These are phyloP conservation scores for Microctonus aethiopoides DNA, from an alignment of 2,888 invertebrate genomes.

Conservation along the genomic window DNA sequence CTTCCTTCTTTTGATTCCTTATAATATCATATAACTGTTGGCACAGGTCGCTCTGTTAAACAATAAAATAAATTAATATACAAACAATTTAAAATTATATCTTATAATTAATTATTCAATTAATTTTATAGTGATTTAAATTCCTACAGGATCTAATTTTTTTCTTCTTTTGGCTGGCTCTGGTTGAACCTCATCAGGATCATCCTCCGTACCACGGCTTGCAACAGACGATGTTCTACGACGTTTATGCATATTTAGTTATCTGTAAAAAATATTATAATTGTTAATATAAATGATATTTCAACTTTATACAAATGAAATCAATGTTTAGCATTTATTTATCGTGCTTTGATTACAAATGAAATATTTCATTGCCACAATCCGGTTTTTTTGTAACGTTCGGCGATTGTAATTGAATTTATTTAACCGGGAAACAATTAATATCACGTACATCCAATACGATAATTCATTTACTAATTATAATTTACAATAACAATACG, in stretches of 20 bases:
- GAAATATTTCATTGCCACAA: neutral
- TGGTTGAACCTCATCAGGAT: conserved; percentile 76
- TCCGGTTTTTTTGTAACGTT: neutral
- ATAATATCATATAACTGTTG: conserved; percentile 94
- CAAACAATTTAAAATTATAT: neutral
- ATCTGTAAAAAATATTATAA: conserved; percentile 35
- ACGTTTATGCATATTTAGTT: conserved; percentile 77
- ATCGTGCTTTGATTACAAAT: neutral
- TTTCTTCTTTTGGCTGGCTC: conserved; percentile 72
- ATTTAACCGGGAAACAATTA: neutral
- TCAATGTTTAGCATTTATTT: neutral
- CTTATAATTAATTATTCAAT: neutral
- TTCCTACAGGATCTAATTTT: conserved; percentile 80
- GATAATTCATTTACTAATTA: neutral
- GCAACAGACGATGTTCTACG: conserved; percentile 86
- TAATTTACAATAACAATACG: conserved; percentile 5
- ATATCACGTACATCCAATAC: neutral
- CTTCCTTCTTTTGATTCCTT: conserved; percentile 90
- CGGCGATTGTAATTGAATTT: conserved; percentile 7
- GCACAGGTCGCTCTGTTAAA: conserved; percentile 79
- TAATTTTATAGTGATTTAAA: neutral
- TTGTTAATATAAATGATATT: neutral
- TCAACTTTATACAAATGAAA: neutral
- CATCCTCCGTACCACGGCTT: conserved; percentile 78
- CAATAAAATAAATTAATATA: neutral